Evolutionary conservation across 2,888 invertebrate genomes (phyloP), one percentile per base, ranked within the genome.

Genomic region (Epinotia brunnichana): DNA sequence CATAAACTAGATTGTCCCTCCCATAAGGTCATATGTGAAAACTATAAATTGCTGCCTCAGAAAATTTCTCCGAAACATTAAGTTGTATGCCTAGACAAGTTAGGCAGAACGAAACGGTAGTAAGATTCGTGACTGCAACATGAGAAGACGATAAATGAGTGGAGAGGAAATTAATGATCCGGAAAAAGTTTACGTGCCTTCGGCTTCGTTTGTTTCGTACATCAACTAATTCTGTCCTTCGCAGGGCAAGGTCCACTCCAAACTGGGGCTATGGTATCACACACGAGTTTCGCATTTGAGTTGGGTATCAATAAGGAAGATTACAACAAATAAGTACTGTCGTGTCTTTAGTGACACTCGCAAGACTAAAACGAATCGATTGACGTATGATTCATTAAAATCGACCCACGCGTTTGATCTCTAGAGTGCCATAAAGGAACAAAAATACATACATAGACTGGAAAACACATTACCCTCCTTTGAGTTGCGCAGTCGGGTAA

Each of bases 121-220:
- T 73, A 73, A 73, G 73, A 69, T 73, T 73, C 63, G 51, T 53
- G 63, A 73, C 73, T 73, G 63, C 63, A 69, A 69, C 73, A 73
- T 69, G 73, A 73, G 63, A 68, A 73, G 79, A 79, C 83, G 83
- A 85, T 85, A 84, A 85, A 85, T 85, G 83, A 87, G 82, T 80
- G 78, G 81, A 77, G 78, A 81, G 84, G 84, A 86, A 84, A 87
- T 88, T 87, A 88, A 87, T 87, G 87, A 85, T 77, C 78, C 79
- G 80, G 82, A 85, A 87, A 84, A 85, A 84, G 78, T 85, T 83
- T 75, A 78, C 77, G 77, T 77, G 78, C 78, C 77, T 81, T 80
- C 77, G 78, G 78, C 77, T 81, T 80, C 77, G 77, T 78, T 80
- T 85, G 82, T 82, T 83, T 77, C 79, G 71, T 66, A 66, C 66